phyloP scores from a whole-genome alignment of 2,113 vertebrate genomes.

The Neodontobutis hainanensis region DNA sequence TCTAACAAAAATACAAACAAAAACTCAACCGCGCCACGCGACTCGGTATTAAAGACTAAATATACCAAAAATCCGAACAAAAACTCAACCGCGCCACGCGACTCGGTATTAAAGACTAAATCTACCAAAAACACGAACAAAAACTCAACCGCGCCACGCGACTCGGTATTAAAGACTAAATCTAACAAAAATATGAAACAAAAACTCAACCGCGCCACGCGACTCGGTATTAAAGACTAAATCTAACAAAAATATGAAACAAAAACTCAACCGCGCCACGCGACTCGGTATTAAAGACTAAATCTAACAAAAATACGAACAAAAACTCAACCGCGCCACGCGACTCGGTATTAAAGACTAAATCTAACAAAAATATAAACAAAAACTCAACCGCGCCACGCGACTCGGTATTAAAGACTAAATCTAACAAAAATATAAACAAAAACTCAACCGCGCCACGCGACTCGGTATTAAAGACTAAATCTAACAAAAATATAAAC shows the following conservation, averaged over 20 bases:
- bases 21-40: no score
- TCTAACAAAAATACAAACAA: no score
- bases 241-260: no score
- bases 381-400: no score
- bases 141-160: slow-evolving; percentile 79
- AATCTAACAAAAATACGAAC: no score
- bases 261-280: slow-evolving; percentile 80
- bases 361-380: neutral
- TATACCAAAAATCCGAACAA: neutral
- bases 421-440: no score
- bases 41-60: slow-evolving; percentile 73
- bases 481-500: no score
- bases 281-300: slow-evolving; percentile 74
- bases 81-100: neutral
- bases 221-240: slow-evolving; percentile 73
- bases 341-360: slow-evolving; percentile 74
- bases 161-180: slow-evolving; percentile 72
- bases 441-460: no score
- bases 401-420: no score
- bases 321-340: slow-evolving; percentile 80
- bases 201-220: slow-evolving; percentile 79
- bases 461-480: no score
- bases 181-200: no score
- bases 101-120: neutral
- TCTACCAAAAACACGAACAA: no score